phyloP scores from a whole-genome alignment of 2,797 vertebrate species.

The Knipowitschia caucasica region DNA sequence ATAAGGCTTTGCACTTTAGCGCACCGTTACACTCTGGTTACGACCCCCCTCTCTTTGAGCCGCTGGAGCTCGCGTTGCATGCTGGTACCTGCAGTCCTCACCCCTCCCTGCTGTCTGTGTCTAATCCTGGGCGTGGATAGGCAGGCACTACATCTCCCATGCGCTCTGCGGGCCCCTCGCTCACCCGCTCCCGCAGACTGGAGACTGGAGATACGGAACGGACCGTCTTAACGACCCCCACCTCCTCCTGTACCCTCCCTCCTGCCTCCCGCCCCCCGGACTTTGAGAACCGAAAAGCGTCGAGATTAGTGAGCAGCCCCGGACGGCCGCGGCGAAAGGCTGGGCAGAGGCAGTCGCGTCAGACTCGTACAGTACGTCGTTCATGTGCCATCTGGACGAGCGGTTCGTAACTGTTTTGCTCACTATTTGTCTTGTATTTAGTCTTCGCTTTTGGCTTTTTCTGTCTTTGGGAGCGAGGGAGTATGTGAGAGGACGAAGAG shows the following conservation, averaged over 20 bases:
- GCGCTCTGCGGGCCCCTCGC: conserved; percentile 56
- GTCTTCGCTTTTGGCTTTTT: conserved; percentile 65
- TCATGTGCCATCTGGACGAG: conserved; percentile 69
- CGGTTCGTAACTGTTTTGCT: conserved; percentile 77
- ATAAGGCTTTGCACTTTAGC: conserved; percentile 76
- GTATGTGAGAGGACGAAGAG: conserved; percentile 33
- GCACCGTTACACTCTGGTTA: conserved; percentile 81
- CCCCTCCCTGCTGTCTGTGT: conserved; percentile 67
- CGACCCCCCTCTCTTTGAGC: conserved; percentile 80
- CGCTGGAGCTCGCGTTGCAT: conserved; percentile 79
- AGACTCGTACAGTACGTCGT: conserved; percentile 63
- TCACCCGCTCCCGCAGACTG: conserved; percentile 70
- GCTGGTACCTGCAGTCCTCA: conserved; percentile 78
- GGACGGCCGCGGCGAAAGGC: conserved; percentile 63
- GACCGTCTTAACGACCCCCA: conserved; percentile 76
- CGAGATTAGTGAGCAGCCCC: conserved; percentile 75
- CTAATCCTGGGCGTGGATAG: conserved; percentile 70
- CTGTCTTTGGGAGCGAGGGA: conserved; percentile 42
- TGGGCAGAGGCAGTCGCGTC: conserved; percentile 62
- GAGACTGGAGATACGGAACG: conserved; percentile 80
- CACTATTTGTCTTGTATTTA: conserved; percentile 71
- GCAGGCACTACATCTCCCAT: conserved; percentile 72
- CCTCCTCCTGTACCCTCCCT: conserved; percentile 36
- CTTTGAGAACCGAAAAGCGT: conserved; percentile 82
- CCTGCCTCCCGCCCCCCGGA: conserved; percentile 59